phyloP scores from a whole-genome alignment of 2,888 invertebrate species.

The Caenorhabditis zanzibari region DNA sequence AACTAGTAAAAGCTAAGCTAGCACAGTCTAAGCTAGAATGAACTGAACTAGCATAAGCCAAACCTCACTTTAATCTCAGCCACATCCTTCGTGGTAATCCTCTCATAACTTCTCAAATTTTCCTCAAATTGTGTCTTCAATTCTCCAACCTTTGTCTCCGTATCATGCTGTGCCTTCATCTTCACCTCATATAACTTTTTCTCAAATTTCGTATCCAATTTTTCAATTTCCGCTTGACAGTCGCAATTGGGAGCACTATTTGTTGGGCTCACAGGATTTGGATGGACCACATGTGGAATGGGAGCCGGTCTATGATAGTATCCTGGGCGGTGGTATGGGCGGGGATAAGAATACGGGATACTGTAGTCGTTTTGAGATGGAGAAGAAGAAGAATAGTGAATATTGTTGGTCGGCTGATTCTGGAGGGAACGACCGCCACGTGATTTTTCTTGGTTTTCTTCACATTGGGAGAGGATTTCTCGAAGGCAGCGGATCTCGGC shows the following conservation, averaged over 20 bases:
- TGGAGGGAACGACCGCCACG: slow-evolving; percentile 29
- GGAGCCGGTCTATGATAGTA: slow-evolving; percentile 31
- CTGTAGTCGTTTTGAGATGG: slow-evolving; percentile 8
- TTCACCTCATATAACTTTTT: slow-evolving; percentile 61
- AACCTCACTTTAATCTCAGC: slow-evolving; percentile 60
- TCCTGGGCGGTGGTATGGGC: slow-evolving; percentile 17
- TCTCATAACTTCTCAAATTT: slow-evolving; percentile 53
- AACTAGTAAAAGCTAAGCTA: too few relatives aligned
- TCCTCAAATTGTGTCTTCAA: slow-evolving; percentile 42
- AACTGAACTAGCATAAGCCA: too few relatives aligned
- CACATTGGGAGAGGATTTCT: slow-evolving; percentile 13
- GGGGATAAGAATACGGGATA: slow-evolving; percentile 30
- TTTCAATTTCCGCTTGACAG: slow-evolving; percentile 31
- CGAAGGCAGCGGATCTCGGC: slow-evolving; percentile 68
- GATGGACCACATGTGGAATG: neutral
- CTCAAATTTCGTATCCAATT: slow-evolving; percentile 42
- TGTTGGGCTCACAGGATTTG: neutral
- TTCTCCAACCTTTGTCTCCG: slow-evolving; percentile 38
- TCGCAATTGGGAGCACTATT: neutral
- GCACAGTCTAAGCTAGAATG: too few relatives aligned
- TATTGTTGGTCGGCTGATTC: neutral
- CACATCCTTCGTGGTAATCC: slow-evolving; percentile 63
- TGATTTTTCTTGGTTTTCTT: neutral
- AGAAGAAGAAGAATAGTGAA: neutral
- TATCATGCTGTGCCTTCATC: slow-evolving; percentile 42